Conservation (phyloP, 2,797 vertebrate species). For the Lithobates pipiens region DNA sequence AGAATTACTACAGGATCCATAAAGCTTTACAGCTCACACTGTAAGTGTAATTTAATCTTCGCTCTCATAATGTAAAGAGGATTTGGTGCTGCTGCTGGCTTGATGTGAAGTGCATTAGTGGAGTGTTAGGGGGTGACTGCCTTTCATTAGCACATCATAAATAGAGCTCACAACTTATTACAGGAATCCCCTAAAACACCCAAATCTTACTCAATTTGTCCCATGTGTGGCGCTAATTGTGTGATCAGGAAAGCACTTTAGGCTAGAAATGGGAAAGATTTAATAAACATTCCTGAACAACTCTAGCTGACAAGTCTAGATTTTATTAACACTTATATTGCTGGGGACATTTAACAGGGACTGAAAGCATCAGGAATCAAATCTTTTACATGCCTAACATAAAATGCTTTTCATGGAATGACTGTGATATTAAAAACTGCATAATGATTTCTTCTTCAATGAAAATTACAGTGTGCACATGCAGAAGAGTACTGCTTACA, state of each 20-base stretch:
- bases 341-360: not conserved
- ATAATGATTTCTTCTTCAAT: too few relatives aligned
- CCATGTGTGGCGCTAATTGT: slow-evolving; percentile 38
- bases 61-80: slow-evolving; percentile 76
- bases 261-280: not conserved
- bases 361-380: not conserved
- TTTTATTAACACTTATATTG: slow-evolving; percentile 36
- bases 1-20: slow-evolving; percentile 81
- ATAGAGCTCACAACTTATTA: slow-evolving; percentile 74
- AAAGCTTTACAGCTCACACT: slow-evolving; percentile 80
- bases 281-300: slow-evolving; percentile 2
- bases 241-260: slow-evolving; percentile 52
- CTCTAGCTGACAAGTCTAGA: not conserved
- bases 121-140: slow-evolving; percentile 76
- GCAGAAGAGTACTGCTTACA: too few relatives aligned
- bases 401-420: too few relatives aligned
- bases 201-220: slow-evolving; percentile 50
- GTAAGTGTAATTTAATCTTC: slow-evolving; percentile 82
- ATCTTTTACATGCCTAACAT: not conserved
- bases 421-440: too few relatives aligned
- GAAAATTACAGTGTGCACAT: too few relatives aligned
- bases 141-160: slow-evolving; percentile 80
- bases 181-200: slow-evolving; percentile 64
- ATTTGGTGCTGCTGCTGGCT: slow-evolving; percentile 49
- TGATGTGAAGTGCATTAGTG: slow-evolving; percentile 55